Conservation (phyloP, 2,113 vertebrate genomes). For the Climacteris rufus region DNA sequence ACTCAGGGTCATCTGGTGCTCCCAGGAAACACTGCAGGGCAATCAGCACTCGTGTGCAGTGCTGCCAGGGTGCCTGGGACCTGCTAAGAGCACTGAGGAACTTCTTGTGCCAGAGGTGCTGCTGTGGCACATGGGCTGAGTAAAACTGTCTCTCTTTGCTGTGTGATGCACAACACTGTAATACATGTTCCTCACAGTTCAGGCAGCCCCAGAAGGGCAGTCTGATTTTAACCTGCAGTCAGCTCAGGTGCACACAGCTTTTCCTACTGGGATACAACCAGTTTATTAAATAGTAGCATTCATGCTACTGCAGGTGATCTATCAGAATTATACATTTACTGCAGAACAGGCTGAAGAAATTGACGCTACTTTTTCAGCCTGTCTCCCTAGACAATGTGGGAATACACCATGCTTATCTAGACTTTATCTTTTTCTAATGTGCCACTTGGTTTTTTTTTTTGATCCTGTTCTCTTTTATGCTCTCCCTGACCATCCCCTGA, state of each 20-base stretch:
- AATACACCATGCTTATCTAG: background rate
- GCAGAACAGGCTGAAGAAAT: background rate
- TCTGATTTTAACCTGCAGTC: background rate
- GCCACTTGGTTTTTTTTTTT: background rate
- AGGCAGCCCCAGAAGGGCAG: background rate
- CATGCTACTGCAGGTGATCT: background rate
- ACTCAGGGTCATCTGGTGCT: rapidly evolving
- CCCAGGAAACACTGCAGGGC: background rate
- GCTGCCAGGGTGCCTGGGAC: background rate
- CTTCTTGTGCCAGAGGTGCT: background rate
- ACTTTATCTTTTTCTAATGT: background rate
- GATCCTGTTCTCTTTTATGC: background rate
- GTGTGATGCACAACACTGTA: too few relatives aligned
- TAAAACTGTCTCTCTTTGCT: rapidly evolving
- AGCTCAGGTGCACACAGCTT: background rate
- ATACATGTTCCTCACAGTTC: background rate
- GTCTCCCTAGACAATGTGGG: background rate
- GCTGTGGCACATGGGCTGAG: background rate
- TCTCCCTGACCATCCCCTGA: background rate
- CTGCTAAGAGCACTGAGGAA: background rate
- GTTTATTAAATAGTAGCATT: background rate
- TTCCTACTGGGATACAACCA: background rate
- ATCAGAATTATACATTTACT: background rate
- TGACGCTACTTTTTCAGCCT: background rate
- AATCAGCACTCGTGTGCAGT: rapidly evolving